Evolutionary conservation across 2,888 invertebrate species (phyloP), one percentile per base, ranked within the genome.

Genomic region (Ctena decussata): DNA sequence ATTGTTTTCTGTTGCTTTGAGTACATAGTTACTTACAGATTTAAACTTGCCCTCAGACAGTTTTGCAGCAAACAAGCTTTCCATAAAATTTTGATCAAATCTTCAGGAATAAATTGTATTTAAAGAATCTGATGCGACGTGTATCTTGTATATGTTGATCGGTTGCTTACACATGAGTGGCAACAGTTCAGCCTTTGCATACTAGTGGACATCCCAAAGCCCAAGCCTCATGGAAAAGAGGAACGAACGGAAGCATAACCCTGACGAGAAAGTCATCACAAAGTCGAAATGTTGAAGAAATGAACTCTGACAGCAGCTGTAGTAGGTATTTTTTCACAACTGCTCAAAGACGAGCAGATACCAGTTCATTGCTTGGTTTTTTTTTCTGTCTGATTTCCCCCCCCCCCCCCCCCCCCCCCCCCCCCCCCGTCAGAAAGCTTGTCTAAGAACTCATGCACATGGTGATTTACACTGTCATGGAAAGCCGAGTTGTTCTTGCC

Each of bases 11-110:
- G 41, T 41, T 41, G n/a, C 1, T 32, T 46, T 30, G 72, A 80
- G 39, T 83, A 75, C 11, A 79, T 24, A 57, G n/a, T n/a, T n/a
- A n/a, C 83, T 72, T 1, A 83, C 79, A 35, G 39, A 57, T 32
- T 71, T 76, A 44, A 79, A 83, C 35, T 44, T 72, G 5, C 84
- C 80, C 11, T 44, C 32, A 65, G 72, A 24, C 27, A 80, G 44
- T 46, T 77, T 77, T 37, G 65, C 41, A 11, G 44, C 49, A 60
- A 30, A 60, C 27, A 30, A 27, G 5, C 60, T 27, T 30, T 60
- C 30, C 27, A 27, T 24, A 60, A 60, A 60, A 30, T 15, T 18
- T 27, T 30, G 27, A 30, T 24, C 6, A 60, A 6, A 41, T 41
- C 41, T 41, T 41, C 41, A 41, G 41, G 41, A 41, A 41, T 30